Evolutionary conservation across 2,113 vertebrate genomes (phyloP).

Genomic region (Reinhardtius hippoglossoides): DNA sequence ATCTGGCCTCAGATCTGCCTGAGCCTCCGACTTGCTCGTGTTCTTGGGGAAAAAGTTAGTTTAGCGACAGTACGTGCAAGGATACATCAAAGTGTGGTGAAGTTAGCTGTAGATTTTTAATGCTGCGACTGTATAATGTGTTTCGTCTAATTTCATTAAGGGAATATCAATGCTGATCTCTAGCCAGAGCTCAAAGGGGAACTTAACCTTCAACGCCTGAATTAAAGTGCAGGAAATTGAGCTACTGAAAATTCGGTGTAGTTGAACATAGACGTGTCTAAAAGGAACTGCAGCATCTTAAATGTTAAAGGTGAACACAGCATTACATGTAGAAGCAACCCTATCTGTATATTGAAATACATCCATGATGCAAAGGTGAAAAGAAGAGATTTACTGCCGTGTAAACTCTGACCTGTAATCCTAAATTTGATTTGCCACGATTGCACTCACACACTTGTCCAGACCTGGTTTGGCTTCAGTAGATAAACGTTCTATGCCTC

Average conservation of each 20-base stretch:
- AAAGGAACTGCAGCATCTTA: too few relatives aligned
- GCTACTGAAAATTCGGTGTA: neutral
- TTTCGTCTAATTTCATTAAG: neutral
- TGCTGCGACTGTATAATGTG: neutral
- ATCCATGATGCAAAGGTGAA: too few relatives aligned
- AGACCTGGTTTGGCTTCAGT: slow-evolving; percentile 38
- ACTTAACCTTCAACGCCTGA: neutral
- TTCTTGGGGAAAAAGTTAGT: too few relatives aligned
- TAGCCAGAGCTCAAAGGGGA: neutral
- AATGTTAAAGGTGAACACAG: too few relatives aligned
- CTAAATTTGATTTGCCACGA: too few relatives aligned
- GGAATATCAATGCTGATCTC: neutral
- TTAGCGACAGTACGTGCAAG: neutral
- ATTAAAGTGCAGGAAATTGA: neutral
- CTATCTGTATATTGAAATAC: too few relatives aligned
- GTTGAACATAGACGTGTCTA: too few relatives aligned
- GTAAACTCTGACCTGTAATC: too few relatives aligned
- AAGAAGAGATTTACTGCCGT: too few relatives aligned
- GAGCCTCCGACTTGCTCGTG: neutral
- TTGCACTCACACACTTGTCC: neutral
- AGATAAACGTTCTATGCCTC: slow-evolving; percentile 28
- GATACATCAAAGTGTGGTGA: neutral
- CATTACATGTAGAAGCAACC: too few relatives aligned
- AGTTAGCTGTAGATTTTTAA: neutral
- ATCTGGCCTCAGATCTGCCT: neutral